Percentiles rank a stretch among this genome's conserved stretches.
phyloP scores from a whole-genome alignment of 1,140 invertebrate genomes.

The Platyscapa corneri region DNA sequence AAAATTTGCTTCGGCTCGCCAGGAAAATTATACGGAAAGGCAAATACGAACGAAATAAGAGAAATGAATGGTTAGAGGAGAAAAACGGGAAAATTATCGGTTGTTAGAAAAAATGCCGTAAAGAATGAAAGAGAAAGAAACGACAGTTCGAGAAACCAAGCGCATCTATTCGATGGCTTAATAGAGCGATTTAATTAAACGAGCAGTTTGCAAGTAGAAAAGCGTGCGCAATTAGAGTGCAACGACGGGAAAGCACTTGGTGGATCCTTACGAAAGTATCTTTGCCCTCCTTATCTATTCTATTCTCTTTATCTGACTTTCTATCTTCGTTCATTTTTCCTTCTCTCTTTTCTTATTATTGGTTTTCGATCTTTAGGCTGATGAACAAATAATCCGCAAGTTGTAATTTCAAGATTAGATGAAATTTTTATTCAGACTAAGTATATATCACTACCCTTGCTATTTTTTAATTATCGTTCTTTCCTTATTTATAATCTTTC shows the following conservation, averaged over 20 bases:
- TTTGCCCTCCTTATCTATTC: not conserved
- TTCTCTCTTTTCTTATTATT: constrained; percentile 34
- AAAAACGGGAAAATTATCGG: not conserved
- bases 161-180: constrained; percentile 63
- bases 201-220: constrained; percentile 55
- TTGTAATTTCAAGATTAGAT: constrained; percentile 1
- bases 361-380: constrained; percentile 49
- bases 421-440: constrained; percentile 10
- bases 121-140: constrained; percentile 28
- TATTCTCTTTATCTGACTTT: not conserved
- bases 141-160: constrained; percentile 51
- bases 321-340: not conserved
- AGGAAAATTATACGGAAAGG: not conserved
- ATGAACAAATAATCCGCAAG: constrained; percentile 38
- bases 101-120: constrained; percentile 1
- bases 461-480: constrained; percentile 12
- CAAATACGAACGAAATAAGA: not conserved
- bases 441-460: not conserved
- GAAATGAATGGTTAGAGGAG: not conserved
- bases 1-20: not conserved
- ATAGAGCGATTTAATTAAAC: constrained; percentile 68
- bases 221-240: constrained; percentile 57
- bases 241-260: constrained; percentile 55
- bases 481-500: not conserved
- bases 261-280: constrained; percentile 42